These are phyloP conservation scores for Punctoribates punctum DNA, from an alignment of 2,888 invertebrate species.

Conservation along the genomic window DNA sequence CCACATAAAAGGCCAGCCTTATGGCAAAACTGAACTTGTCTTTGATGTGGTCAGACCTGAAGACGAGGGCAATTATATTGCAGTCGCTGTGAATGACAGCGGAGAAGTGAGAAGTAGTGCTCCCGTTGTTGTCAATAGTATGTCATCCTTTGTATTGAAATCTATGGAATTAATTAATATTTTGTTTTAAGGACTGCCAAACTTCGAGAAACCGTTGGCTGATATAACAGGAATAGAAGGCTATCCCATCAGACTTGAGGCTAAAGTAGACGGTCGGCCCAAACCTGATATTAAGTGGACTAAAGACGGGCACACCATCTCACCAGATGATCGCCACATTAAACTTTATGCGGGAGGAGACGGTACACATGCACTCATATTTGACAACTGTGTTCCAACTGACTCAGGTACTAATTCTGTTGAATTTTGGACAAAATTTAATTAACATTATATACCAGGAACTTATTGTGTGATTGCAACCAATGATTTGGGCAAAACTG, in stretches of 20 bases:
- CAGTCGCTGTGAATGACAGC: constrained; percentile 68
- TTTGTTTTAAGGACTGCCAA: constrained; percentile 42
- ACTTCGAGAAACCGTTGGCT: constrained; percentile 47
- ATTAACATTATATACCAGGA: constrained; percentile 48
- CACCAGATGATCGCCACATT: constrained; percentile 67
- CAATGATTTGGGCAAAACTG: constrained; percentile 77
- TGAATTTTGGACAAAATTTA: neutral
- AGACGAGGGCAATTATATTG: constrained; percentile 80
- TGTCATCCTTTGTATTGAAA: constrained; percentile 37
- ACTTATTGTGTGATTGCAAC: constrained; percentile 71
- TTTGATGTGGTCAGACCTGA: constrained; percentile 59
- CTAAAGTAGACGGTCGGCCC: constrained; percentile 46
- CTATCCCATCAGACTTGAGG: constrained; percentile 61
- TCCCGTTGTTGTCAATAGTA: constrained; percentile 47
- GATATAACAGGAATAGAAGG: constrained; percentile 63
- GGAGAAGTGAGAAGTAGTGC: constrained; percentile 59
- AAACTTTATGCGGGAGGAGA: constrained; percentile 81
- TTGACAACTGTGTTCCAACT: constrained; percentile 73
- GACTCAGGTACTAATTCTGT: constrained; percentile 66
- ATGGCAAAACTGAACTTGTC: constrained; percentile 61
- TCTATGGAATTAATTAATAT: neutral
- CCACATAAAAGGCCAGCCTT: constrained; percentile 30
- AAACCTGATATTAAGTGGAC: constrained; percentile 48
- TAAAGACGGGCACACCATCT: constrained; percentile 58
- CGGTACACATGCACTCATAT: constrained; percentile 79